Conservation (phyloP, 2,797 vertebrate genomes). For the Gymnoscopelus microlampas region DNA sequence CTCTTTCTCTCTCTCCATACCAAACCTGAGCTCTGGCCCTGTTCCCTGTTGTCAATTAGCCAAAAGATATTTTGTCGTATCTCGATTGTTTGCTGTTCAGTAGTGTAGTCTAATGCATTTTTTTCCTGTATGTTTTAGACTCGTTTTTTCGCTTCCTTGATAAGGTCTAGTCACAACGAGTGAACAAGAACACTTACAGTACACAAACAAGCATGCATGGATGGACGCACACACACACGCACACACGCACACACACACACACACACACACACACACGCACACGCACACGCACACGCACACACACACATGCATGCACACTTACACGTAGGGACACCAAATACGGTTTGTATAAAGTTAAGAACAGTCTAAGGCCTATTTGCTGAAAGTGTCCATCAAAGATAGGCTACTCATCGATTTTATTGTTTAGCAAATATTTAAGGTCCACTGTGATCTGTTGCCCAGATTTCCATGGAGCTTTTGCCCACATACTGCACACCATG, state of each 20-base stretch:
- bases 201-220: constrained; percentile 24
- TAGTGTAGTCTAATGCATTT: constrained; percentile 59
- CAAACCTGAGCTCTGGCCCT: constrained; percentile 60
- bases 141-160: constrained; percentile 62
- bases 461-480: too few relatives aligned
- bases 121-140: constrained; percentile 54
- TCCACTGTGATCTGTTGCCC: too few relatives aligned
- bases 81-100: constrained; percentile 63
- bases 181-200: constrained; percentile 33
- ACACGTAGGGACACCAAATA: not conserved
- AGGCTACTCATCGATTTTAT: too few relatives aligned
- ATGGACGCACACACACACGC: constrained; percentile 42
- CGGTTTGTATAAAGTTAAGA: too few relatives aligned
- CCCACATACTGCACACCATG: too few relatives aligned
- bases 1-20: constrained; percentile 39
- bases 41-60: constrained; percentile 45
- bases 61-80: constrained; percentile 51
- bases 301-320: constrained; percentile 26
- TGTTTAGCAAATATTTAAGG: too few relatives aligned
- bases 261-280: constrained; percentile 33
- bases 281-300: constrained; percentile 31
- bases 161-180: constrained; percentile 52
- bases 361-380: too few relatives aligned
- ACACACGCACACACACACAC: constrained; percentile 17
- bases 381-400: too few relatives aligned